A percentile compares a stretch with the other conserved stretches of the same genome.
Evolutionary conservation across 2,797 vertebrate genomes (phyloP).

Genomic region (Microctenopoma lineatum): DNA sequence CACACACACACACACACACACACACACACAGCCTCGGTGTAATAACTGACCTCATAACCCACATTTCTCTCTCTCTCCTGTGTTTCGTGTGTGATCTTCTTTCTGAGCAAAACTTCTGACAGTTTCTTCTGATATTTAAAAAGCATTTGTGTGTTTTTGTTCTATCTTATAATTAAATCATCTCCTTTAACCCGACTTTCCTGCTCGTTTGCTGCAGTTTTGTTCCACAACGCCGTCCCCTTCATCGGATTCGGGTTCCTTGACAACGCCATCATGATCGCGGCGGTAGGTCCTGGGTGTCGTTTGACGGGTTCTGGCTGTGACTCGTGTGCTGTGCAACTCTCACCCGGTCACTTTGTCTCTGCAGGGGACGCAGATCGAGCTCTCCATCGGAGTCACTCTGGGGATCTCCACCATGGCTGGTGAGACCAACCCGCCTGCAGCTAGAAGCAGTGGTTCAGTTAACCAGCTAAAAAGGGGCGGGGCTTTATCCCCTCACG

Average conservation of each 20-base stretch:
- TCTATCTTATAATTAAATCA: not conserved
- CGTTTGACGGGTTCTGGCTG: too few species aligned
- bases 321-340: too few species aligned
- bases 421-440: conserved; percentile 79
- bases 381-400: conserved; percentile 94
- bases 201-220: conserved; percentile 82
- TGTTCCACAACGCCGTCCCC: conserved; percentile 95
- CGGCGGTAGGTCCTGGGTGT: conserved; percentile 76
- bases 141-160: not conserved
- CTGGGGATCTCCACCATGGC: conserved; percentile 98
- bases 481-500: not conserved
- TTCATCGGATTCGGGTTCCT: conserved; percentile 98
- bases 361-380: conserved; percentile 94
- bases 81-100: too few species aligned
- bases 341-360: conserved; percentile 44
- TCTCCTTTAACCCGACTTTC: not conserved
- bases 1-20: not conserved
- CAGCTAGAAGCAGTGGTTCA: too few species aligned
- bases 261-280: conserved; percentile 99
- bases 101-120: not conserved
- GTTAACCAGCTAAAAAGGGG: too few species aligned
- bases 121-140: not conserved
- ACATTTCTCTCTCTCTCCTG: not conserved
- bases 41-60: conserved; percentile 4
- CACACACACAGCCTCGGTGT: not conserved